Percentiles rank a stretch among this genome's conserved stretches.
phyloP scores from a whole-genome alignment of 2,797 vertebrate species.

The Myotis vivesi region DNA sequence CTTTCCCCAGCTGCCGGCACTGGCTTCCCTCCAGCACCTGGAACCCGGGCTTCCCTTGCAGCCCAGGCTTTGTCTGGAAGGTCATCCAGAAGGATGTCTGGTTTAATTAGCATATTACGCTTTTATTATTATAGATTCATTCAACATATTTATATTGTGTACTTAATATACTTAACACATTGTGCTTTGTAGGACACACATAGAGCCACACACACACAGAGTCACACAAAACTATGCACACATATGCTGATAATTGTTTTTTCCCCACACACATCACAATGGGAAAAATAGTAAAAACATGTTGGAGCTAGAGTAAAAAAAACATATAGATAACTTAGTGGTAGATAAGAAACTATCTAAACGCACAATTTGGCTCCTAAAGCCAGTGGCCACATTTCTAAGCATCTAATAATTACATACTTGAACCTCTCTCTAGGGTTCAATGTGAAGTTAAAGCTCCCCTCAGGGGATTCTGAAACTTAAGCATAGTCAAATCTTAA shows the following conservation, averaged over 20 bases:
- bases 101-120: too few relatives aligned
- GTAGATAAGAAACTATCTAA: neutral
- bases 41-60: too few relatives aligned
- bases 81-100: too few relatives aligned
- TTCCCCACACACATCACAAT: neutral
- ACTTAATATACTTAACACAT: neutral
- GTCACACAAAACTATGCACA: neutral
- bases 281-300: neutral
- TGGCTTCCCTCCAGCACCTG: too few relatives aligned
- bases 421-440: slow-evolving; percentile 41
- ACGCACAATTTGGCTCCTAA: neutral
- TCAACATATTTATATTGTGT: neutral
- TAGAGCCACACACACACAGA: neutral
- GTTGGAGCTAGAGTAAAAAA: neutral
- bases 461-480: slow-evolving; percentile 28
- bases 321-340: neutral
- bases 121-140: neutral
- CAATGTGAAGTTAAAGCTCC: slow-evolving; percentile 49
- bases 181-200: neutral
- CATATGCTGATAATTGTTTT: neutral
- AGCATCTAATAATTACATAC: slow-evolving; percentile 26
- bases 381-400: neutral
- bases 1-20: too few relatives aligned
- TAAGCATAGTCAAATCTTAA: slow-evolving; percentile 25
- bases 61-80: too few relatives aligned